These are phyloP conservation scores for Sinosuthora webbiana DNA, from an alignment of 2,113 vertebrate genomes.

Conservation along the genomic window DNA sequence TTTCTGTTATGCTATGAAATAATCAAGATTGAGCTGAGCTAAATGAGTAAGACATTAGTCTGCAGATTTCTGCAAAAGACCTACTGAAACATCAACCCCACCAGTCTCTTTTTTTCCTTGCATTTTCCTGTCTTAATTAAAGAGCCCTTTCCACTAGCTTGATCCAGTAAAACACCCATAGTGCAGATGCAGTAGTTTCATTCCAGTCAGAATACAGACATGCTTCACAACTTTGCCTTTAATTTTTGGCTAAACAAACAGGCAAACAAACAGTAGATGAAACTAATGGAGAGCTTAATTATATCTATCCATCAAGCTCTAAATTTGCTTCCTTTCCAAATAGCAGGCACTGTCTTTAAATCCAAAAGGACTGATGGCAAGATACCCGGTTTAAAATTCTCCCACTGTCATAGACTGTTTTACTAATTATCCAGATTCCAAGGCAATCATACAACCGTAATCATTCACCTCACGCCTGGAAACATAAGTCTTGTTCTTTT, in stretches of 20 bases:
- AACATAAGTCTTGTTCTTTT: conserved; percentile 85
- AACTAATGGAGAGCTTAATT: conserved; percentile 53
- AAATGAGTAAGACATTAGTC: background rate
- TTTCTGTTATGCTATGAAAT: background rate
- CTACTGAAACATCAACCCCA: background rate
- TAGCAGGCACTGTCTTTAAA: conserved; percentile 56
- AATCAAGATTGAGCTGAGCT: conserved; percentile 4
- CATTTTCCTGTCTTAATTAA: conserved; percentile 23
- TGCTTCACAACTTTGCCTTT: conserved; percentile 31
- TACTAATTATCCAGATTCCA: conserved; percentile 85
- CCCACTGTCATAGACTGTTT: conserved; percentile 75
- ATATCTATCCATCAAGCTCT: conserved; percentile 60
- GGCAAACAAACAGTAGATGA: conserved; percentile 55
- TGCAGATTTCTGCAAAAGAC: background rate
- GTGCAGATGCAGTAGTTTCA: background rate
- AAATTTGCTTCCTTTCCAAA: conserved; percentile 52
- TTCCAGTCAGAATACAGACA: conserved; percentile 8
- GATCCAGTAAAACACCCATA: background rate
- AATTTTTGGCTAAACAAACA: conserved; percentile 62
- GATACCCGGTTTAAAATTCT: conserved; percentile 78
- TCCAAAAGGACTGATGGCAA: conserved; percentile 67
- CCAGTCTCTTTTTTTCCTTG: background rate
- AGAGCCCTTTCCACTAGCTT: background rate
- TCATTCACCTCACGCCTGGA: conserved; percentile 87
- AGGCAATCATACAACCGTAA: conserved; percentile 84